phyloP scores from a whole-genome alignment of 2,888 invertebrate genomes.

The Ceratothoa steindachneri region DNA sequence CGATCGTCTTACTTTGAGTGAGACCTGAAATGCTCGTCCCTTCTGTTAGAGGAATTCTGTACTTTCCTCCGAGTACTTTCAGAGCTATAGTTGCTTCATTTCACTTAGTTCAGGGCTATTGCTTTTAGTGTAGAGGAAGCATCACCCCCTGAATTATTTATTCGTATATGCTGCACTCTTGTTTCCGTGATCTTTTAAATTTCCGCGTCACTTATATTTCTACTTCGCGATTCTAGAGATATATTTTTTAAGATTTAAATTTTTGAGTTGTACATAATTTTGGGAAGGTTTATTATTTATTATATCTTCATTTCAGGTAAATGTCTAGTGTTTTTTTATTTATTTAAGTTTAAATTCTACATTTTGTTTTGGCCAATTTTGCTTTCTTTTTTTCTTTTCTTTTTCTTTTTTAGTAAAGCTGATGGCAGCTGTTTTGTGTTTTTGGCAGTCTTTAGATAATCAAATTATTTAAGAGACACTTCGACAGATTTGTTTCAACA shows the following conservation, averaged over 20 bases:
- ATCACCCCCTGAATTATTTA: conserved; percentile 8
- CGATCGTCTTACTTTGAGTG: background rate
- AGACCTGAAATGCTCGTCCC: background rate
- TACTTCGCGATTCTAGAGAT: background rate
- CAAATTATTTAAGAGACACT: background rate
- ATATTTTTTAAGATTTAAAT: background rate
- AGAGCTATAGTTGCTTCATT: background rate
- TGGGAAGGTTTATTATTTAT: background rate
- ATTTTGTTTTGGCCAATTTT: background rate
- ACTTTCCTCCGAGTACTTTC: conserved; percentile 8
- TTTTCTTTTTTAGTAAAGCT: too few relatives aligned
- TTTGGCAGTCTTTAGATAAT: background rate
- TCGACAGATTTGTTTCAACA: background rate
- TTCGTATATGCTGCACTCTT: background rate
- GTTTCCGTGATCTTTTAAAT: background rate
- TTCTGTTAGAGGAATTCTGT: background rate
- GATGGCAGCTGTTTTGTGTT: background rate
- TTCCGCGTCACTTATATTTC: background rate
- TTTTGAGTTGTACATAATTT: background rate
- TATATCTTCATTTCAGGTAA: too few relatives aligned
- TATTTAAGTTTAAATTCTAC: background rate
- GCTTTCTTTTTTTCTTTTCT: too few relatives aligned
- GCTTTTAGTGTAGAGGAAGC: conserved; percentile 2
- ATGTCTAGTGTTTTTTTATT: background rate
- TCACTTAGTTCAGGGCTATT: conserved; percentile 5